phyloP scores from a whole-genome alignment of 1,140 invertebrate species.

The Theocolax elegans region DNA sequence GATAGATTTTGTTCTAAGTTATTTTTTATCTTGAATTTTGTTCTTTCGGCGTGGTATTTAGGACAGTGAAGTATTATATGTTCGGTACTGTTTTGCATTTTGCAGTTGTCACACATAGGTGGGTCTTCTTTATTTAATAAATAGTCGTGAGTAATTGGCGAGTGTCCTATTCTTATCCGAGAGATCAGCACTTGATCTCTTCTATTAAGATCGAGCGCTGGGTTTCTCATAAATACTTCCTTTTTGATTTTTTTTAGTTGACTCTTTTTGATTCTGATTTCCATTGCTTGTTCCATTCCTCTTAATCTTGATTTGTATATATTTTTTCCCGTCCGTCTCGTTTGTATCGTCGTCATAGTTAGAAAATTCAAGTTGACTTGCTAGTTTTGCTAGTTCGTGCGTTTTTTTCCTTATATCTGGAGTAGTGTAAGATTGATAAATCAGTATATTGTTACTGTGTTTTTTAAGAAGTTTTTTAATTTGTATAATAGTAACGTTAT shows the following conservation, averaged over 20 bases:
- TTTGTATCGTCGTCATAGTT: no score
- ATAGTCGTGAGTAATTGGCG: neutral
- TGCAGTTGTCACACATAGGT: neutral
- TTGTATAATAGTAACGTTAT: no score
- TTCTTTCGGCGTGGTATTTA: constrained; percentile 39
- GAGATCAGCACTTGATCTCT: neutral
- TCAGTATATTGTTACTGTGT: neutral
- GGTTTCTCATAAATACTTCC: neutral
- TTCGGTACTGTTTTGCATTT: neutral
- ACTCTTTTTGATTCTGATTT: neutral
- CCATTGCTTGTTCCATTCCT: neutral
- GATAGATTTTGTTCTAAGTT: neutral
- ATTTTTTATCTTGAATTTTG: neutral
- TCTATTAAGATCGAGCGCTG: neutral
- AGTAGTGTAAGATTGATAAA: neutral
- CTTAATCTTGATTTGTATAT: neutral
- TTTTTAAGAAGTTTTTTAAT: neutral
- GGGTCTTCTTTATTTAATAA: neutral
- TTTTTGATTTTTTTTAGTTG: neutral
- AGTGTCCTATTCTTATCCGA: neutral
- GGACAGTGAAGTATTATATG: neutral
- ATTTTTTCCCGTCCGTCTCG: neutral
- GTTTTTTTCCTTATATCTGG: neutral
- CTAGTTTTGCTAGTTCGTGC: neutral
- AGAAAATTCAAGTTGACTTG: neutral